Conservation (phyloP, 1,140 invertebrate species). For the Bombus sylvicola region DNA sequence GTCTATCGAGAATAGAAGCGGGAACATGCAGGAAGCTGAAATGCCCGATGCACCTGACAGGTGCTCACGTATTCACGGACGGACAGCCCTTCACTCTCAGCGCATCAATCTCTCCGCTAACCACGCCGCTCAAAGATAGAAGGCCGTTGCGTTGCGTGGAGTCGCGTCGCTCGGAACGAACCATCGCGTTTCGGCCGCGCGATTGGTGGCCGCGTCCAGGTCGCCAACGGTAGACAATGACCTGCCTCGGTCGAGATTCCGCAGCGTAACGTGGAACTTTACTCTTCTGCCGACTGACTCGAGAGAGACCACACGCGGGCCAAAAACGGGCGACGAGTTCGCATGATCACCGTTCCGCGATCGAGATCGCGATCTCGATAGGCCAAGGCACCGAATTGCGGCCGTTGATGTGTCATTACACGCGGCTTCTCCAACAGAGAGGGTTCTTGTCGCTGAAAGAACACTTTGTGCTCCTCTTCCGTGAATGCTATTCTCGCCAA, state of each 20-base stretch:
- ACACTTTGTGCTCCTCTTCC: constrained; percentile 55
- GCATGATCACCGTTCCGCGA: constrained; percentile 36
- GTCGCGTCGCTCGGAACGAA: background rate
- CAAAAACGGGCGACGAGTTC: constrained; percentile 1
- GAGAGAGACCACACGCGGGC: constrained; percentile 57
- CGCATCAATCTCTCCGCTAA: constrained; percentile 57
- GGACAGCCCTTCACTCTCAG: constrained; percentile 66
- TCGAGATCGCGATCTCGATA: constrained; percentile 21
- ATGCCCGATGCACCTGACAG: constrained; percentile 65
- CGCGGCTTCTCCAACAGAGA: constrained; percentile 43
- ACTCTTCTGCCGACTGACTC: background rate
- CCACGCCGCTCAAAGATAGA: constrained; percentile 16
- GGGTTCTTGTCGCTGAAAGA: constrained; percentile 51
- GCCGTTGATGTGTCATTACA: constrained; percentile 31
- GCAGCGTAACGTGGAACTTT: constrained; percentile 59
- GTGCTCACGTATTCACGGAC: constrained; percentile 64
- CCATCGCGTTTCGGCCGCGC: constrained; percentile 3
- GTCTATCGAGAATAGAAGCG: constrained; percentile 63
- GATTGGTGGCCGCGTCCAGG: constrained; percentile 12
- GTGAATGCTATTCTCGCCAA: constrained; percentile 35
- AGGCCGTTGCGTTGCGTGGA: background rate
- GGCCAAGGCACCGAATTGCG: background rate
- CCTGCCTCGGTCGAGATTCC: constrained; percentile 28
- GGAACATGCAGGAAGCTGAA: constrained; percentile 61
- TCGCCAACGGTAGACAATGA: constrained; percentile 27